Conservation (phyloP, 2,888 invertebrate genomes). For the Tiphia femorata region DNA sequence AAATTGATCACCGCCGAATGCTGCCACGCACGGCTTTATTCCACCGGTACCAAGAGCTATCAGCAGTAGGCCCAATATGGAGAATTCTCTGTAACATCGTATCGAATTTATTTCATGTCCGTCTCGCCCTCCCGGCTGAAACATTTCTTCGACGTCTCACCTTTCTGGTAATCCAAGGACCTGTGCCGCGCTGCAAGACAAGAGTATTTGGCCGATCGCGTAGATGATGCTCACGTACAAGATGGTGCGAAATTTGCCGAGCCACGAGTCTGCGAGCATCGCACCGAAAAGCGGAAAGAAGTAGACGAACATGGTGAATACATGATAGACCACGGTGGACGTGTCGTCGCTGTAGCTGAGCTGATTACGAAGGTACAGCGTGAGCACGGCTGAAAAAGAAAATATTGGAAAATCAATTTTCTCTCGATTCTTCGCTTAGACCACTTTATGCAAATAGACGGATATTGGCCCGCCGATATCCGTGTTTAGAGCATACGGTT, state of each 20-base stretch:
- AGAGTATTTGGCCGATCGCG: slow-evolving; percentile 83
- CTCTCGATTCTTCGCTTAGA: slow-evolving; percentile 18
- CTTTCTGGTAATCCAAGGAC: slow-evolving; percentile 73
- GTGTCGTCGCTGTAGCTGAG: slow-evolving; percentile 79
- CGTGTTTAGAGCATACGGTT: too few relatives aligned
- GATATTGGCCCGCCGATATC: too few relatives aligned
- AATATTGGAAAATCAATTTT: too few relatives aligned
- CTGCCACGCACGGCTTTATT: slow-evolving; percentile 95
- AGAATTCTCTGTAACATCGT: slow-evolving; percentile 71
- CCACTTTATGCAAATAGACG: too few relatives aligned
- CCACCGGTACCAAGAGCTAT: slow-evolving; percentile 95
- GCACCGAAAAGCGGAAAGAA: slow-evolving; percentile 92
- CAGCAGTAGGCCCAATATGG: slow-evolving; percentile 77
- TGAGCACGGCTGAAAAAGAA: slow-evolving; percentile 84
- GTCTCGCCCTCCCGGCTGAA: neutral
- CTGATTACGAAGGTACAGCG: slow-evolving; percentile 87
- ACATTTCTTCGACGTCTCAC: slow-evolving; percentile 55
- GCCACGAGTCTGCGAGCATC: slow-evolving; percentile 91
- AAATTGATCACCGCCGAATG: slow-evolving; percentile 97
- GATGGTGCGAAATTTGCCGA: slow-evolving; percentile 93
- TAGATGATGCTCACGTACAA: slow-evolving; percentile 91
- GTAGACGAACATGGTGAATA: slow-evolving; percentile 90
- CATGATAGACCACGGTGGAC: slow-evolving; percentile 90
- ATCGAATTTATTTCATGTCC: neutral
- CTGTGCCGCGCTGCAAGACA: slow-evolving; percentile 79